Base-by-base conservation (phyloP, 2,888 invertebrate genomes). In the Nematopogon swammerdamellus region DNA sequence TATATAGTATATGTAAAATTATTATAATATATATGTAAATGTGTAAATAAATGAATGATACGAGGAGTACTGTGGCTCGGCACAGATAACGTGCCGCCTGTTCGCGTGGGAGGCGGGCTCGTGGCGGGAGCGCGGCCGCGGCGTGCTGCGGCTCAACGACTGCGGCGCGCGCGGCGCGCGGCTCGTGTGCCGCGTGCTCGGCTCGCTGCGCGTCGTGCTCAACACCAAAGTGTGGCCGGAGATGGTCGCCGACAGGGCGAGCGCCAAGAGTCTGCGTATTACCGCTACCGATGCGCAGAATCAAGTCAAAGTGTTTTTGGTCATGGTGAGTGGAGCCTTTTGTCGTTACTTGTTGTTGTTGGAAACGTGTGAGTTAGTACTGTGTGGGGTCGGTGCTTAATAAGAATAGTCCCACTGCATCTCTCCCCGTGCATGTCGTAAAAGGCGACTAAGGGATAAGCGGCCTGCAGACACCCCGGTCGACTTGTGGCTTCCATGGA, bases 161-260 rank as follows among this genome's bases (percentile, higher is more conserved):
- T 80, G 82, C 60, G 68, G 77, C 65, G 65, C 76, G 56, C 14
- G 62, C 69, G 53, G 82, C 87, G 63, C 95, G 88, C 81, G 96
- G 54, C 82, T 97, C 14, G 94, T 97, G 18, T 93, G 95, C 65
- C 84, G 97, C 54, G 91, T 92, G 20, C 85, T 92, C 17, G 97
- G 97, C 47, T 95, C 92, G 59, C 84, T 95, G 57, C 84, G 95
- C 50, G 88, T 97, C 49, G 86, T 96, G 62, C 82, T 97, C 51
- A 97, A 97, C 70, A 95, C 96, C 43, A 95, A 95, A 82, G 83
- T 92, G 55, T 96, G 95, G 94, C 85, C 91, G 5, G 95, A 90
- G 54, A 96, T 96, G 96, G 89, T 91, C 11, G 88, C 92, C 19
- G 92, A 95, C 65, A 84, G 89, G 55, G 91, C 95, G 2, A 93